A percentile compares a stretch with the other conserved stretches of the same genome.
phyloP scores from a whole-genome alignment of 2,797 vertebrate species.

The Xiphophorus birchmanni region DNA sequence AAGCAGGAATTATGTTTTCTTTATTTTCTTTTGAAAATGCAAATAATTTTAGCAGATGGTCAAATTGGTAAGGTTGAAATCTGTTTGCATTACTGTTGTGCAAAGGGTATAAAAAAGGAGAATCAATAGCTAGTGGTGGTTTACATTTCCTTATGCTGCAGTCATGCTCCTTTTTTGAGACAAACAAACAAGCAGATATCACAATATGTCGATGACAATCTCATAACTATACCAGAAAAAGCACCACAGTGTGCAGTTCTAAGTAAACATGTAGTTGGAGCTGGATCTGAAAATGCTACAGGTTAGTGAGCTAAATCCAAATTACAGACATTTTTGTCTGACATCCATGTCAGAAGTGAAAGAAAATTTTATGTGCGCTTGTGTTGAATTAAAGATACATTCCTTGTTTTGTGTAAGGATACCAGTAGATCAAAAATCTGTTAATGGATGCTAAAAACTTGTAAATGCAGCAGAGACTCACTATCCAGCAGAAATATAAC shows the following conservation, averaged over 20 bases:
- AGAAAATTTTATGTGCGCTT: not conserved
- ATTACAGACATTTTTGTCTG: not conserved
- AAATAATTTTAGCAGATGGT: conserved; percentile 16
- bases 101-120: conserved; percentile 3
- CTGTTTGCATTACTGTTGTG: conserved; percentile 11
- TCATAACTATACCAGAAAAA: conserved; percentile 7
- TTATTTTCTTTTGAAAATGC: conserved; percentile 79
- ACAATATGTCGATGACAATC: conserved; percentile 13
- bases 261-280: not conserved
- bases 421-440: not conserved
- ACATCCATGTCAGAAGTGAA: not conserved
- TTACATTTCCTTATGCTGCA: conserved; percentile 7
- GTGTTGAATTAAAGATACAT: not conserved
- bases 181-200: conserved; percentile 21
- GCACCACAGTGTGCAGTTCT: conserved; percentile 13
- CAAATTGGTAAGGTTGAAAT: not conserved
- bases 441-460: not conserved
- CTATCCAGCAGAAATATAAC: not conserved
- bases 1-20: conserved; percentile 82
- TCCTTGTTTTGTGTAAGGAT: not conserved
- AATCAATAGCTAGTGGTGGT: not conserved
- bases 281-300: not conserved
- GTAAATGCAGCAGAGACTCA: not conserved
- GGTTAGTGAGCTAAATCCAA: not conserved
- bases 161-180: conserved; percentile 10